These are phyloP conservation scores for Acanthopagrus latus DNA, from an alignment of 2,797 vertebrate species.

Conservation along the genomic window DNA sequence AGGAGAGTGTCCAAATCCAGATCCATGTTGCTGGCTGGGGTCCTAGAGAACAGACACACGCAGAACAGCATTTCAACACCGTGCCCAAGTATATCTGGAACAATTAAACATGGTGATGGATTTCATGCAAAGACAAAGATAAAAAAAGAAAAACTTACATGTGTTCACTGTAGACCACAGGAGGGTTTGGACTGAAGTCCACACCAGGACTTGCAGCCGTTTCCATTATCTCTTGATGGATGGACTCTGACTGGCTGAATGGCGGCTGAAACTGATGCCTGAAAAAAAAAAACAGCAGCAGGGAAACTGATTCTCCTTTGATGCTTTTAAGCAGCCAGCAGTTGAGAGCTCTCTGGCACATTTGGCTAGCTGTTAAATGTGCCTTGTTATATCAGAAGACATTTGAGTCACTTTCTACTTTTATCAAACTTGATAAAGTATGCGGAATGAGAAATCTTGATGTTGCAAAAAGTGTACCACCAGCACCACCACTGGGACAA, in stretches of 20 bases:
- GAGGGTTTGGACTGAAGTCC: slow-evolving; percentile 11
- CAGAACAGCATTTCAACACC: neutral
- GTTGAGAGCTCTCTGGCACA: too few species aligned
- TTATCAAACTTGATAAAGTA: too few species aligned
- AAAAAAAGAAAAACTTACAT: slow-evolving; percentile 54
- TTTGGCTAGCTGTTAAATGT: too few species aligned
- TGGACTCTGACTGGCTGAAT: slow-evolving; percentile 27
- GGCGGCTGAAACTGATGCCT: slow-evolving; percentile 55
- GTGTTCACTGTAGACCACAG: slow-evolving; percentile 16
- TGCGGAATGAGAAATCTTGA: too few species aligned
- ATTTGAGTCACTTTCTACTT: too few species aligned
- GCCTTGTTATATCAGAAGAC: too few species aligned
- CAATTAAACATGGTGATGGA: neutral
- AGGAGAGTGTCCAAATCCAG: slow-evolving; percentile 51
- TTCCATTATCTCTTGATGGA: slow-evolving; percentile 46
- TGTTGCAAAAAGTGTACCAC: too few species aligned
- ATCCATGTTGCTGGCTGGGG: slow-evolving; percentile 23
- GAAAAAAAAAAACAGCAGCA: slow-evolving; percentile 15
- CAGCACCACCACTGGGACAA: too few species aligned
- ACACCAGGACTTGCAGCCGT: neutral
- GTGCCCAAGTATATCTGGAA: neutral
- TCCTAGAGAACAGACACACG: slow-evolving; percentile 39
- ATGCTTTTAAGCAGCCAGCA: too few species aligned
- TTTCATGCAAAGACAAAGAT: slow-evolving; percentile 2
- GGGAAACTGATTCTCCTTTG: neutral